Evolutionary conservation across 2,113 vertebrate genomes (phyloP).

Genomic region (Atlantisia rogersi): DNA sequence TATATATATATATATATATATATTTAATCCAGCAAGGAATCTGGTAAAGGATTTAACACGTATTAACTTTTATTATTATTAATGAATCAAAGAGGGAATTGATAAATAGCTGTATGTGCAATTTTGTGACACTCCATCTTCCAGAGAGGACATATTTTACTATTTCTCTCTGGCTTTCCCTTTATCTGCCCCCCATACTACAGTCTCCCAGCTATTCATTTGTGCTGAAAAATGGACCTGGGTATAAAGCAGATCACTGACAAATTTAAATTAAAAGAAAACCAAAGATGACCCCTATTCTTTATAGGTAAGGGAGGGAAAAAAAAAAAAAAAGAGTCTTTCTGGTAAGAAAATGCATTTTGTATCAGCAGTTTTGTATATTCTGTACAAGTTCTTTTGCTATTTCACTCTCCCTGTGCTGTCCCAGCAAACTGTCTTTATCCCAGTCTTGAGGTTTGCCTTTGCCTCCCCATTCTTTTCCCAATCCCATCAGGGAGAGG

Average conservation of each 20-base stretch:
- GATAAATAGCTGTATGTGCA: not conserved
- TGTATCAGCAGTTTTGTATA: no score
- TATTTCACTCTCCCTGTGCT: no score
- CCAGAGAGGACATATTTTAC: not conserved
- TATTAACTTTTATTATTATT: not conserved
- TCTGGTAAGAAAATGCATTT: no score
- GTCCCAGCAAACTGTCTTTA: no score
- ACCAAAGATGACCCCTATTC: fast-evolving
- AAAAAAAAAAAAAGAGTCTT: no score
- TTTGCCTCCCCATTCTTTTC: no score
- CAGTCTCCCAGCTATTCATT: not conserved
- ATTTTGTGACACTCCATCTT: not conserved
- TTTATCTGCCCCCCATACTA: not conserved
- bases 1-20: not conserved
- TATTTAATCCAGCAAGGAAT: not conserved
- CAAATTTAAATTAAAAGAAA: not conserved
- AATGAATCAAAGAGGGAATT: not conserved
- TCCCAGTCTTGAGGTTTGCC: no score
- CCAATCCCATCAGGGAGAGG: no score
- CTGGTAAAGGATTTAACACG: not conserved
- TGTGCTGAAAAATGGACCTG: not conserved
- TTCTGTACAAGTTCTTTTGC: no score
- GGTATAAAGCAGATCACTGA: not conserved
- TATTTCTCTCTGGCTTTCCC: not conserved
- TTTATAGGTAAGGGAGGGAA: not conserved